A percentile compares a stretch with the other conserved stretches of the same genome.
phyloP scores from a whole-genome alignment of 1,140 invertebrate genomes.

The Lamellibrachia luymesi region DNA sequence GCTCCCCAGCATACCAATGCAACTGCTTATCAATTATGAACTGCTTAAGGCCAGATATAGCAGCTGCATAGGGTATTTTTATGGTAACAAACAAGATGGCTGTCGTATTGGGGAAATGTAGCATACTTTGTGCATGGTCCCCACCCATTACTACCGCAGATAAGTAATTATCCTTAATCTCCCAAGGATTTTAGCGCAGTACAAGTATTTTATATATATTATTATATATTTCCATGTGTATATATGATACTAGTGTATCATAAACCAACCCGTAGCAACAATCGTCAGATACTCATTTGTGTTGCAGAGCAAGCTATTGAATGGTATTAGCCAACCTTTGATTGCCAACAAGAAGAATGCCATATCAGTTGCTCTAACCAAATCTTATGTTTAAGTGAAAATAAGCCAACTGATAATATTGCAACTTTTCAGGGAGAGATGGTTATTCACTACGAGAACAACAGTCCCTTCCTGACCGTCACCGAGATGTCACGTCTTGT shows the following conservation, averaged over 20 bases:
- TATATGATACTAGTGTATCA: not conserved
- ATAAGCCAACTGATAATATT: not conserved
- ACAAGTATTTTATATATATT: no score
- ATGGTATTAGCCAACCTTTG: not conserved
- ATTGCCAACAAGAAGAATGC: not conserved
- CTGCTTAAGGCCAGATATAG: no score
- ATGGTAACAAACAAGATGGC: no score
- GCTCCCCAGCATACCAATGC: no score
- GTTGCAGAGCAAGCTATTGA: not conserved
- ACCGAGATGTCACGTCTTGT: slow-evolving; percentile 81
- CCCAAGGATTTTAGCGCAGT: no score
- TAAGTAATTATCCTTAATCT: no score
- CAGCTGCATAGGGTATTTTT: no score
- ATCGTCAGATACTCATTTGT: not conserved
- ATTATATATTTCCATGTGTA: not conserved
- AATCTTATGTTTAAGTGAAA: not conserved
- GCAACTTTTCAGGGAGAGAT: slow-evolving; percentile 65
- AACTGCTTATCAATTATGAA: no score
- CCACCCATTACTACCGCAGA: no score
- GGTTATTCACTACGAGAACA: slow-evolving; percentile 92
- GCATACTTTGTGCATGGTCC: no score
- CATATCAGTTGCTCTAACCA: not conserved
- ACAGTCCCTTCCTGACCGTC: slow-evolving; percentile 90
- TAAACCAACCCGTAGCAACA: not conserved
- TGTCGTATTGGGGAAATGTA: no score